Conservation (phyloP, 2,888 invertebrate species). For the Thecophora atra region DNA sequence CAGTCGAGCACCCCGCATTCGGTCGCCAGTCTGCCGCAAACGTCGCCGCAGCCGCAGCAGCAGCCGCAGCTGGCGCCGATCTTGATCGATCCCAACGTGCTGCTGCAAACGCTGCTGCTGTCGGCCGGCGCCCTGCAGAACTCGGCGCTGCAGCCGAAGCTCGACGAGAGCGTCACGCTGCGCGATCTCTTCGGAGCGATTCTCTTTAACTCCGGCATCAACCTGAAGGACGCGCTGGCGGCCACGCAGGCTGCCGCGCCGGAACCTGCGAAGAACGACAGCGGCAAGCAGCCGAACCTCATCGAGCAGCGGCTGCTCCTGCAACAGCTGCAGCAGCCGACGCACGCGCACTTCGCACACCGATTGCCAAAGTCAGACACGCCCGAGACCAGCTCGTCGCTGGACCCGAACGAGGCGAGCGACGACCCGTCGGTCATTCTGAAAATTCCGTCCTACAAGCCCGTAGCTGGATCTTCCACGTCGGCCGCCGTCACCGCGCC, state of each 20-base stretch:
- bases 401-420: slow-evolving; percentile 61
- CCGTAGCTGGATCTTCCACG: slow-evolving; percentile 66
- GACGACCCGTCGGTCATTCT: slow-evolving; percentile 82
- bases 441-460: slow-evolving; percentile 93
- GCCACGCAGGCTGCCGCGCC: slow-evolving; percentile 39
- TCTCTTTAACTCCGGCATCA: slow-evolving; percentile 55
- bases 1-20: slow-evolving; percentile 33
- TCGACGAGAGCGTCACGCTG: slow-evolving; percentile 58
- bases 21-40: slow-evolving; percentile 40
- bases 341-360: slow-evolving; percentile 50
- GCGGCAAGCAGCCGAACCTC: slow-evolving; percentile 43
- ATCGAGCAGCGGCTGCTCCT: slow-evolving; percentile 55
- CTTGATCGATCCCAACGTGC: slow-evolving; percentile 56
- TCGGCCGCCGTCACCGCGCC: slow-evolving; percentile 47
- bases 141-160: slow-evolving; percentile 46
- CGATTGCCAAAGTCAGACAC: slow-evolving; percentile 66
- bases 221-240: slow-evolving; percentile 47
- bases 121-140: slow-evolving; percentile 53
- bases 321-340: slow-evolving; percentile 54
- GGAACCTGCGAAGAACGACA: slow-evolving; percentile 54
- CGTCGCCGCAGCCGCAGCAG: slow-evolving; percentile 44
- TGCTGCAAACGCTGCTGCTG: slow-evolving; percentile 61
- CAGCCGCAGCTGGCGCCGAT: slow-evolving; percentile 47
- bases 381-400: slow-evolving; percentile 66
- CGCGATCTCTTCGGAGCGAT: slow-evolving; percentile 60